Base-by-base conservation (phyloP, 2,113 vertebrate species). In the Telmatochromis brichardi region DNA sequence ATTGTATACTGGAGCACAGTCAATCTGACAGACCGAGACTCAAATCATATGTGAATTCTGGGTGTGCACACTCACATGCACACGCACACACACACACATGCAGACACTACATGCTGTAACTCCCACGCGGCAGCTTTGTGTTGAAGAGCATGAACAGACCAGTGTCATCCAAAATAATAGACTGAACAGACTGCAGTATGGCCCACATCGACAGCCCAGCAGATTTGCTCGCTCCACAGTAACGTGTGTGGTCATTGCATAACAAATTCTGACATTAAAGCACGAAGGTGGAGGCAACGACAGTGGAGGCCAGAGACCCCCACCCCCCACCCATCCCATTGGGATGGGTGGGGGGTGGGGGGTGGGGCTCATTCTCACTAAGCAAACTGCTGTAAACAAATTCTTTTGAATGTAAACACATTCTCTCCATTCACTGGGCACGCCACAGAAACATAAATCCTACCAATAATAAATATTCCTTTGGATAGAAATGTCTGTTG, bases 61-160 rank as follows among this genome's bases (percentile, higher is more conserved):
- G 68, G 33, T 7, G 19, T 80, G 13, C 31, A 17, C 37, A 19
- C 79, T 19, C 53, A 60, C 33, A 58, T 6, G 45, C 35, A 10
- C 40, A 84, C 55, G 23, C 28, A 33, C 45, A 80, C 35, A 35
- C 26, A 87, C 35, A 65, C 31, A 23, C 85, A 88, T 45, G 4
- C 23, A 89, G 17, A 78, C 19, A 23, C 76, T 23, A 33, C 60
- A 55, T 82, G 80, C 83, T 89, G 83, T 82, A 90, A 94, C 88
- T 85, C 90, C 93, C 93, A 95, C 87, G 55, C 90, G 54, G 90
- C 90, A 84, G 90, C 84, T 89, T 89, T 88, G 88, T 91, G 81
- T 76, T 80, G 73, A 53, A 71, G 79, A 76, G 89, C 84, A 81
- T 86, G 86, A 87, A 89, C 84, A 91, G 88, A 60, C 14, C 26